These are phyloP conservation scores for Melanotus villosus DNA, from an alignment of 2,888 invertebrate genomes.

Conservation along the genomic window DNA sequence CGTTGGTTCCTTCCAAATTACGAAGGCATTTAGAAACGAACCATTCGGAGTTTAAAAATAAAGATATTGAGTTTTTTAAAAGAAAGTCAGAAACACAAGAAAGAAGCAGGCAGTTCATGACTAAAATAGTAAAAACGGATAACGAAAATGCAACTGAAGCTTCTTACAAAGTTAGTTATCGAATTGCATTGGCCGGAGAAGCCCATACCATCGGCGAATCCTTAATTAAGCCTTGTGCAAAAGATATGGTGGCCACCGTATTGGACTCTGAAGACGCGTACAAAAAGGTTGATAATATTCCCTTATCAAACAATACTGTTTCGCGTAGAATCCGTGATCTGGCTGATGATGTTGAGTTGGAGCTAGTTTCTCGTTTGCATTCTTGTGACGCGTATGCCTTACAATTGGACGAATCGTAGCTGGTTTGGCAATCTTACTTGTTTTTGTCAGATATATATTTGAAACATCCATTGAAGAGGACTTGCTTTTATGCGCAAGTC, in stretches of 20 bases:
- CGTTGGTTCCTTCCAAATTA: too few relatives aligned
- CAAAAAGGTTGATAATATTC: slow-evolving; percentile 56
- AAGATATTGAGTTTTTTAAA: too few relatives aligned
- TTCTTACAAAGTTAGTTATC: too few relatives aligned
- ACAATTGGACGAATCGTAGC: slow-evolving; percentile 52
- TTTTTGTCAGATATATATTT: slow-evolving; percentile 56
- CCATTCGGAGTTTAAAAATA: too few relatives aligned
- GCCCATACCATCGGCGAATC: slow-evolving; percentile 58
- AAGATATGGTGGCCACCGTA: slow-evolving; percentile 56
- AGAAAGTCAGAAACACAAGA: too few relatives aligned
- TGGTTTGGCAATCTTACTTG: slow-evolving; percentile 55
- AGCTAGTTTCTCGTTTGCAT: slow-evolving; percentile 45
- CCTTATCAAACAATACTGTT: slow-evolving; percentile 59
- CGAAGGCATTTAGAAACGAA: too few relatives aligned
- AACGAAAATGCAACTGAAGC: too few relatives aligned
- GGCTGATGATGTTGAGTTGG: too few relatives aligned
- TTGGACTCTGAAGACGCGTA: slow-evolving; percentile 55
- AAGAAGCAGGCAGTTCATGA: too few relatives aligned
- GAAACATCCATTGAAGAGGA: slow-evolving; percentile 50
- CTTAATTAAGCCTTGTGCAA: slow-evolving; percentile 50
- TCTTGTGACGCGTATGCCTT: slow-evolving; percentile 54
- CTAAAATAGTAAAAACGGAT: too few relatives aligned
- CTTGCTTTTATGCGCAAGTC: slow-evolving; percentile 49
- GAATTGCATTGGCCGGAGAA: slow-evolving; percentile 46
- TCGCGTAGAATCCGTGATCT: slow-evolving; percentile 55